Conservation (phyloP, 2,888 invertebrate species). For the Maniola hyperantus region DNA sequence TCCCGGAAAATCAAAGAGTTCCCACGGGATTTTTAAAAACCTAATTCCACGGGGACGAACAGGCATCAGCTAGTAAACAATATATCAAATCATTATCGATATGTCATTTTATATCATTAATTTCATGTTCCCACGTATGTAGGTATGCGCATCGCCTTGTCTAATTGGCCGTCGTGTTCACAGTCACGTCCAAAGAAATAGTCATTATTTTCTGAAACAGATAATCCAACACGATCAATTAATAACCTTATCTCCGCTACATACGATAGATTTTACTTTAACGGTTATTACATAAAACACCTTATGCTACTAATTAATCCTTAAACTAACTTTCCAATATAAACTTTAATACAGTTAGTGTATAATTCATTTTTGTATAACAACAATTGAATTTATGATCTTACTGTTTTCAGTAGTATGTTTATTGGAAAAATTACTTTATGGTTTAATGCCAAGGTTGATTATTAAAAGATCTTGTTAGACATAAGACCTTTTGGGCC, state of each 20-base stretch:
- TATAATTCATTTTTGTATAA: conserved; percentile 15
- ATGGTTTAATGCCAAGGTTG: neutral
- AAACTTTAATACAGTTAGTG: neutral
- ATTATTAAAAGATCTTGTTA: neutral
- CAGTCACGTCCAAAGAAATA: conserved; percentile 36
- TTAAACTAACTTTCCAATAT: neutral
- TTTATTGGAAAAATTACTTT: neutral
- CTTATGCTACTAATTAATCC: neutral
- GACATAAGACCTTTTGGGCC: neutral
- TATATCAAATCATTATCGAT: neutral
- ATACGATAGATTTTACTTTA: conserved; percentile 24
- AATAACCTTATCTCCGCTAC: conserved; percentile 4
- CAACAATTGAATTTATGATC: conserved; percentile 1
- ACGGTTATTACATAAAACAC: neutral
- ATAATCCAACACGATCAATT: conserved; percentile 16
- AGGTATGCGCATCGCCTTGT: conserved; percentile 27
- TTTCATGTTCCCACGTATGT: conserved; percentile 12
- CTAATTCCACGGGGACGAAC: too few relatives aligned
- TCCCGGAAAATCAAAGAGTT: too few relatives aligned
- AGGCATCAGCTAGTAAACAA: too few relatives aligned
- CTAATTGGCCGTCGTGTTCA: conserved; percentile 36
- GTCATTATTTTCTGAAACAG: conserved; percentile 29
- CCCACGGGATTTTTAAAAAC: too few relatives aligned
- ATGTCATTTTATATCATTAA: conserved; percentile 5
- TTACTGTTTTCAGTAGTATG: neutral